Evolutionary conservation across 2,888 invertebrate genomes (phyloP).

Genomic region (Dasysyrphus tricinctus): DNA sequence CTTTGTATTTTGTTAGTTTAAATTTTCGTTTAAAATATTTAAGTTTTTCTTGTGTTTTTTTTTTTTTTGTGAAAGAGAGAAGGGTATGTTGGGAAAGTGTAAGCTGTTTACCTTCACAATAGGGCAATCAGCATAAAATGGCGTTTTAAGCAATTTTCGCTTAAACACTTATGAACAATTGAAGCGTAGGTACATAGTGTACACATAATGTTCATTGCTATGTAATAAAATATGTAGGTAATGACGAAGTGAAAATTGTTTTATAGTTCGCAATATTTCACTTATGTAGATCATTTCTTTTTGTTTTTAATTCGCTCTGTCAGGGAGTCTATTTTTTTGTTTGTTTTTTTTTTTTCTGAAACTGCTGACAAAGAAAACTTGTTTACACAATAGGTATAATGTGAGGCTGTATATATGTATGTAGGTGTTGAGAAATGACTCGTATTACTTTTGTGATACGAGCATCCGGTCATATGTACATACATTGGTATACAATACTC

Average conservation of each 20-base stretch:
- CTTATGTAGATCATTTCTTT: background rate
- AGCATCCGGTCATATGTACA: no score
- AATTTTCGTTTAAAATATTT: constrained; percentile 7
- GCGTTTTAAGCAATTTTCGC: constrained; percentile 32
- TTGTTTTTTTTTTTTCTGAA: background rate
- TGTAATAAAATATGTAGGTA: background rate
- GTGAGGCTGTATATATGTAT: background rate
- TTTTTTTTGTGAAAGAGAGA: background rate
- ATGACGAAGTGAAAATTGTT: background rate
- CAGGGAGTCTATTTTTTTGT: background rate
- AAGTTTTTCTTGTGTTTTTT: background rate
- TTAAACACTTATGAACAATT: background rate
- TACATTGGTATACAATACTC: no score
- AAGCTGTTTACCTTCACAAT: constrained; percentile 30
- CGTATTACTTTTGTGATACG: no score
- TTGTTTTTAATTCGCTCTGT: background rate
- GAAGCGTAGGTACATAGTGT: background rate
- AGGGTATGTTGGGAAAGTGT: constrained; percentile 86
- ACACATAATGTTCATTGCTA: background rate
- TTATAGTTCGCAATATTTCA: background rate
- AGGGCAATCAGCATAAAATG: constrained; percentile 24
- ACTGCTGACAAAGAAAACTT: background rate
- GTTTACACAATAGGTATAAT: background rate
- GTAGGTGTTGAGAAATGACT: background rate
- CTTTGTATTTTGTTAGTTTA: constrained; percentile 34